These are phyloP conservation scores for Aleiodes leptofemur DNA, from an alignment of 2,888 invertebrate species.

Conservation along the genomic window DNA sequence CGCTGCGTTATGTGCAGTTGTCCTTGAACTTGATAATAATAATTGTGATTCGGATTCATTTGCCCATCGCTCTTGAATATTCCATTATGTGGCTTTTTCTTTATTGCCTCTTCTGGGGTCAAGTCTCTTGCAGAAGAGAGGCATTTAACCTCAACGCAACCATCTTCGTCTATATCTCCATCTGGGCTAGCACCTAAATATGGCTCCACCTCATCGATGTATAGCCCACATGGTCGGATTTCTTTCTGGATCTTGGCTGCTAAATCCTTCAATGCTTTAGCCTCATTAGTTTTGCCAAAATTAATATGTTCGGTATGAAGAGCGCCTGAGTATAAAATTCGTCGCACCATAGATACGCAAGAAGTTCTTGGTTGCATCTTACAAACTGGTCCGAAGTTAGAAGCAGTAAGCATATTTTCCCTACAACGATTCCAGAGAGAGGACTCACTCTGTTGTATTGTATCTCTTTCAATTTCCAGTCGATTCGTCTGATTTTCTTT, in stretches of 20 bases:
- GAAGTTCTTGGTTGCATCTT: slow-evolving; percentile 40
- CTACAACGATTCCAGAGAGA: slow-evolving; percentile 47
- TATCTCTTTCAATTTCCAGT: slow-evolving; percentile 46
- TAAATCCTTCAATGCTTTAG: slow-evolving; percentile 34
- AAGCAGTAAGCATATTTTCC: slow-evolving; percentile 51
- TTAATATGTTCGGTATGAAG: slow-evolving; percentile 27
- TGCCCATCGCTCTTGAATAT: not conserved
- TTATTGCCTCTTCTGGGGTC: slow-evolving; percentile 45
- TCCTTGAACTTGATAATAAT: slow-evolving; percentile 58
- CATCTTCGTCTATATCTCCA: slow-evolving; percentile 54
- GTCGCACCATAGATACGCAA: slow-evolving; percentile 40
- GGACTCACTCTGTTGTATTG: slow-evolving; percentile 45
- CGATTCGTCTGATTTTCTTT: slow-evolving; percentile 31
- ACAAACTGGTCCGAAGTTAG: slow-evolving; percentile 51
- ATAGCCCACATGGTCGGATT: slow-evolving; percentile 52
- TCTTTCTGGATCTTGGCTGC: slow-evolving; percentile 28
- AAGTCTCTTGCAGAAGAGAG: slow-evolving; percentile 48
- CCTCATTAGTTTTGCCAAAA: slow-evolving; percentile 52
- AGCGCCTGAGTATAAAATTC: slow-evolving; percentile 44
- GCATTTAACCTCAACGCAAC: slow-evolving; percentile 58
- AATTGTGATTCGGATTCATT: slow-evolving; percentile 52
- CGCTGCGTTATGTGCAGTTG: slow-evolving; percentile 55
- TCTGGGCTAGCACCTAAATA: slow-evolving; percentile 58
- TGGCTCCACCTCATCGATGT: slow-evolving; percentile 54
- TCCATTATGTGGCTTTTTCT: not conserved